These are phyloP conservation scores for Tetramorium bicarinatum DNA, from an alignment of 2,888 invertebrate species.

Conservation along the genomic window DNA sequence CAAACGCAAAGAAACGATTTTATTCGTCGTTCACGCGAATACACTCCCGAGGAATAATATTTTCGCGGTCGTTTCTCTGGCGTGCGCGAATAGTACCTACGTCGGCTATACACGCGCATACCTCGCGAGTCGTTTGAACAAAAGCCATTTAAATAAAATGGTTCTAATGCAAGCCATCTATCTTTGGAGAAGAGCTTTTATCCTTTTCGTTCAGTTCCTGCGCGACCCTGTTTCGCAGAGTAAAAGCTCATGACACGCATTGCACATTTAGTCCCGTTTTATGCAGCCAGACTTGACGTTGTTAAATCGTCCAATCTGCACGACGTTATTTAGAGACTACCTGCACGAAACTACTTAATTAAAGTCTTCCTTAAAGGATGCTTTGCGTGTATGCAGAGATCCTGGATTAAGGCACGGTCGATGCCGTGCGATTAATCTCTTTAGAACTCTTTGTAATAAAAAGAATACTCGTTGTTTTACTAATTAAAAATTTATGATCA, in stretches of 20 bases:
- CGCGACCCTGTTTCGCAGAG: slow-evolving; percentile 34
- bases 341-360: slow-evolving; percentile 66
- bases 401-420: slow-evolving; percentile 32
- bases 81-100: neutral
- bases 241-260: slow-evolving; percentile 54
- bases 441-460: neutral
- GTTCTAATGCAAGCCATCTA: slow-evolving; percentile 2
- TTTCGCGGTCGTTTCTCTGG: slow-evolving; percentile 6
- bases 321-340: slow-evolving; percentile 66
- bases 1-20: neutral
- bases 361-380: slow-evolving; percentile 57
- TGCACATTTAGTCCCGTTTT: slow-evolving; percentile 58
- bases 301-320: slow-evolving; percentile 64
- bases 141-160: slow-evolving; percentile 26
- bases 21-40: slow-evolving; percentile 17
- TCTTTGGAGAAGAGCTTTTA: slow-evolving; percentile 35
- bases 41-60: neutral
- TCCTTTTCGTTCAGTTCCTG: slow-evolving; percentile 53
- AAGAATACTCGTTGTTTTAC: neutral
- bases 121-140: neutral
- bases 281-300: slow-evolving; percentile 52
- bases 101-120: neutral
- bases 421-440: slow-evolving; percentile 22
- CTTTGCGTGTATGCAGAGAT: slow-evolving; percentile 51
- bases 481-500: neutral